Evolutionary conservation across 37 sponge, comb jelly and placozoan species (phyloP), one percentile per base, ranked within the genome.

Genomic region (Spongilla lacustris): DNA sequence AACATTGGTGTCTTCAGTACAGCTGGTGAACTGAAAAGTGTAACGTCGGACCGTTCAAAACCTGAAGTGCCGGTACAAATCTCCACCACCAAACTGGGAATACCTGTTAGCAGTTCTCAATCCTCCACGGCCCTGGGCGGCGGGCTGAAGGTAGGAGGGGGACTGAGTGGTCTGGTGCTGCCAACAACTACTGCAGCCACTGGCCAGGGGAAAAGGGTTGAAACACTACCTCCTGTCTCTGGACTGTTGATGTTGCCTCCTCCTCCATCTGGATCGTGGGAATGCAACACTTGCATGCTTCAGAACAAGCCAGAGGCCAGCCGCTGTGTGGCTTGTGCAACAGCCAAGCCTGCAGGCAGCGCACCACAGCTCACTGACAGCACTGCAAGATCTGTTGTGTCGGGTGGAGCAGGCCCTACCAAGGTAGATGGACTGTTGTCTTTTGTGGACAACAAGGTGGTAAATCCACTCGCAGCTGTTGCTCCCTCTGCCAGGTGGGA

Each of bases 241-340:
- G 58, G 58, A 14, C 58, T 1, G 1, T 14, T 58, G 58, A 1
- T 58, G 19, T 1, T 58, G 58, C 58, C 58, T 17, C 58, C 83
- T 25, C 74, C 80, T n/a, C 46, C 58, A 0, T 26, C 35, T 49
- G 86, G 77, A 9, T 69, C 79, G 0, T 90, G 91, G 91, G 71
- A 67, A 4, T 90, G 91, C 73, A 28, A 11, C 32, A 32, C 29
- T 4, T 90, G 91, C 69, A 67, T 69, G 31, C 71, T 90, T 4
- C 37, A 31, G 11, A 90, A 90, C 72, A 31, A 82, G 14, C 31
- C 67, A 21, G n/a, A 34, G 25, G 74, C 36, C 50, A 26, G 41
- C 21, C 13, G 68, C 4, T 90, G 91, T 76, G 28, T 84, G 28
- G 84, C 86, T 38, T 90, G 91, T 83, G 80, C 38, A 2, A 71